Conservation (phyloP, 2,888 invertebrate species). For the Autographa pulchrina region DNA sequence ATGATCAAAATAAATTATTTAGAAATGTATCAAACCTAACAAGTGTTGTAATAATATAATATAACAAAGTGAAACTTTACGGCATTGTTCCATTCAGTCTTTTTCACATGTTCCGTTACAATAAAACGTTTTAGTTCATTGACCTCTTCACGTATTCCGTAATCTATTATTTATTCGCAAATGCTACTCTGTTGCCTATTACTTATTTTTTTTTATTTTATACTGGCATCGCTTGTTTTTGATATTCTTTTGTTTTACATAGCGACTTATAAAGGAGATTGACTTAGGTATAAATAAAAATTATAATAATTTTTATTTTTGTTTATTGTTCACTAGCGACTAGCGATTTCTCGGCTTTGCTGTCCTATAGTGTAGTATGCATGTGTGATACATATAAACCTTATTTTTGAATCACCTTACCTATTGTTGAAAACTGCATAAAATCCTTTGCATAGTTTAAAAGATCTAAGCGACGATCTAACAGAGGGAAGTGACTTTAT, state of each 20-base stretch:
- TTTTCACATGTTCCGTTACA: slow-evolving; percentile 63
- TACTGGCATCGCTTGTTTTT: not conserved
- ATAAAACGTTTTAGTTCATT: slow-evolving; percentile 68
- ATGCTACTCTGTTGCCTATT: slow-evolving; percentile 47
- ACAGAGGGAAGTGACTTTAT: too few relatives aligned
- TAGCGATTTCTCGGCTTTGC: too few relatives aligned
- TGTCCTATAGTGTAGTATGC: too few relatives aligned
- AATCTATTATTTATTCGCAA: slow-evolving; percentile 72
- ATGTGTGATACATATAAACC: too few relatives aligned
- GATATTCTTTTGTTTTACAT: not conserved
- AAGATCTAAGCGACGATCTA: too few relatives aligned
- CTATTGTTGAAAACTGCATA: too few relatives aligned
- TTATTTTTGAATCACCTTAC: too few relatives aligned
- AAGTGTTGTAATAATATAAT: slow-evolving; percentile 25
- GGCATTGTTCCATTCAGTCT: slow-evolving; percentile 59
- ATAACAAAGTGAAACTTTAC: slow-evolving; percentile 55
- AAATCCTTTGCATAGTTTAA: too few relatives aligned
- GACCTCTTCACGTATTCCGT: slow-evolving; percentile 74
- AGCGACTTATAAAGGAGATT: not conserved
- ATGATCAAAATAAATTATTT: not conserved
- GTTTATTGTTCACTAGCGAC: too few relatives aligned
- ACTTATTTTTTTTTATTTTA: slow-evolving; percentile 11
- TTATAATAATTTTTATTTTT: too few relatives aligned
- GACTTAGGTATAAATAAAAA: too few relatives aligned
- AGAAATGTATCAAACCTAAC: slow-evolving; percentile 9